These are phyloP conservation scores for Irena cyanogastra DNA, from an alignment of 2,113 vertebrate genomes.

Conservation along the genomic window DNA sequence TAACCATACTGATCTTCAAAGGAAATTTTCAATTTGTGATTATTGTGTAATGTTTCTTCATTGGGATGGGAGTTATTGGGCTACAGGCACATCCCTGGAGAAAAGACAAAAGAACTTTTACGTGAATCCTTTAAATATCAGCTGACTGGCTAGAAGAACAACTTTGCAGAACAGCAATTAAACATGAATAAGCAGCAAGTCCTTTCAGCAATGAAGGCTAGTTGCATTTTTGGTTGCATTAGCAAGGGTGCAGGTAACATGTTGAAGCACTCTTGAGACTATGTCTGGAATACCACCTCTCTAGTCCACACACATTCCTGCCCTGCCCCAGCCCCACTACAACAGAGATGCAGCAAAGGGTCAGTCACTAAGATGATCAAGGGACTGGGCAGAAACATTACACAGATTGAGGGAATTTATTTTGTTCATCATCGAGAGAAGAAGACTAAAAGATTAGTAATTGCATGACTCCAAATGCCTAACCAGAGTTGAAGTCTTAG, in stretches of 20 bases:
- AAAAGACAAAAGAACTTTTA: background rate
- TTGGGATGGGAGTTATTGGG: background rate
- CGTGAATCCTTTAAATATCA: background rate
- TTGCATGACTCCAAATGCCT: background rate
- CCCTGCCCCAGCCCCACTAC: background rate
- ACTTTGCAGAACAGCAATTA: background rate
- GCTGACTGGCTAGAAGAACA: background rate
- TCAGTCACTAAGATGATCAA: background rate
- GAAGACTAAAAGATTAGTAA: background rate
- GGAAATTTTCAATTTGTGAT: background rate
- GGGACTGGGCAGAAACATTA: background rate
- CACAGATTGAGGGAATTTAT: background rate
- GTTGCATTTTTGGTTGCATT: background rate
- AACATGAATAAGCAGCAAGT: background rate
- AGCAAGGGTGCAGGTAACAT: background rate
- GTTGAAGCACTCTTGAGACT: background rate
- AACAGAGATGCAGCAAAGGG: background rate
- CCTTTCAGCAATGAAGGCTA: background rate
- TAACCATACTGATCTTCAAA: background rate
- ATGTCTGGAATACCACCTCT: background rate
- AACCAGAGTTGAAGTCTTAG: background rate
- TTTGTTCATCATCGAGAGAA: background rate
- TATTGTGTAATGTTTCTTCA: background rate
- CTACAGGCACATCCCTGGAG: background rate
- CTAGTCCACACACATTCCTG: background rate